These are phyloP conservation scores for Sphaerodactylus townsendi DNA, from an alignment of 2,113 vertebrate species.

Conservation along the genomic window DNA sequence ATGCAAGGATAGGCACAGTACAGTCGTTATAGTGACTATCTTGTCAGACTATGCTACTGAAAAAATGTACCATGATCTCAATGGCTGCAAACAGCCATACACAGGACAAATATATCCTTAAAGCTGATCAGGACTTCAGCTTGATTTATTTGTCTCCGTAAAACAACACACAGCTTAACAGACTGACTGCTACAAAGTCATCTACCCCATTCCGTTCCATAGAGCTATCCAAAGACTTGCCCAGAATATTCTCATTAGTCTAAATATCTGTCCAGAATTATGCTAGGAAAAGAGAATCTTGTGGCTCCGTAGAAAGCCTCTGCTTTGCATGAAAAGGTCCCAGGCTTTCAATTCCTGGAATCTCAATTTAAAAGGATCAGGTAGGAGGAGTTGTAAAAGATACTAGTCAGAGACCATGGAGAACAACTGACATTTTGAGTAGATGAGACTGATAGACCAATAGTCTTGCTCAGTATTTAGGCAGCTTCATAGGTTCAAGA, in stretches of 20 bases:
- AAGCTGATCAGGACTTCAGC: neutral
- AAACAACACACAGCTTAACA: fast-evolving
- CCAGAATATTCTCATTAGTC: neutral
- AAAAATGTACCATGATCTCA: neutral
- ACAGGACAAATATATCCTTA: neutral
- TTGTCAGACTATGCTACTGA: neutral
- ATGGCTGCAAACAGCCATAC: neutral
- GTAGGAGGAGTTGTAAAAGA: neutral
- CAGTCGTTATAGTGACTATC: neutral
- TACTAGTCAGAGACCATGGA: neutral
- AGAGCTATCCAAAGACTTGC: neutral
- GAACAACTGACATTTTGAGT: neutral
- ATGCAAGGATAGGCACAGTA: neutral
- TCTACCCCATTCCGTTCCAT: neutral
- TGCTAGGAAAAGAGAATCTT: neutral
- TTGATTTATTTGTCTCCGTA: fast-evolving
- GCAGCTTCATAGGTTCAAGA: neutral
- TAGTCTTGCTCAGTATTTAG: neutral
- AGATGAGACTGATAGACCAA: neutral
- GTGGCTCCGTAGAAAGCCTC: neutral
- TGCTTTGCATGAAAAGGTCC: neutral
- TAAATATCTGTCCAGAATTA: neutral
- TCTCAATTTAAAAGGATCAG: neutral
- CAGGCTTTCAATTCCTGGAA: neutral
- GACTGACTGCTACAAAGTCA: neutral